phyloP scores from a whole-genome alignment of 2,113 vertebrate species.

The Brachypodius melanocephalos region DNA sequence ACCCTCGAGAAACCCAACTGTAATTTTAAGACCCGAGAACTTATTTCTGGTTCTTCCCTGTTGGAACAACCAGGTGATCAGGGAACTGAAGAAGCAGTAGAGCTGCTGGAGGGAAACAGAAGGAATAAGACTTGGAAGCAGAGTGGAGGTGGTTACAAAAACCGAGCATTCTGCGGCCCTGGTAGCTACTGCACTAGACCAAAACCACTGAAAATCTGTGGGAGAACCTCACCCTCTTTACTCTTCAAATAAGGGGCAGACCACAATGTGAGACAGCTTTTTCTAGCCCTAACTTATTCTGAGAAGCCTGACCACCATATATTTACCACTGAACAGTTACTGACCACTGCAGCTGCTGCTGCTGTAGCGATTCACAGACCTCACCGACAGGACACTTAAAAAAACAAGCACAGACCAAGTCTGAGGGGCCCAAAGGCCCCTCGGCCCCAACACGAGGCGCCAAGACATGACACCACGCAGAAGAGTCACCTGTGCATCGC shows the following conservation, averaged over 20 bases:
- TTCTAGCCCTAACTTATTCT: fast-evolving
- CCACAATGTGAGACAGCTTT: fast-evolving
- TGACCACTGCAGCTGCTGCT: neutral
- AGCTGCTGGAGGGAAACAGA: neutral
- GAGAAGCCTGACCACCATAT: fast-evolving
- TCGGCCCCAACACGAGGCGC: fast-evolving
- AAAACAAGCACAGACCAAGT: neutral
- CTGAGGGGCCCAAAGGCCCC: too few relatives aligned
- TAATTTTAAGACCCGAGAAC: neutral
- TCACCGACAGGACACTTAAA: fast-evolving
- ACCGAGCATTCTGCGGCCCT: too few relatives aligned
- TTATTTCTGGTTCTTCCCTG: neutral
- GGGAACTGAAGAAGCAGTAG: neutral
- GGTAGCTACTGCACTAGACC: too few relatives aligned
- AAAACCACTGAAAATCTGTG: fast-evolving
- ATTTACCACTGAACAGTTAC: neutral
- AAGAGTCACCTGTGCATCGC: neutral
- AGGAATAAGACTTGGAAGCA: neutral
- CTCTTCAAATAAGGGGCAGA: too few relatives aligned
- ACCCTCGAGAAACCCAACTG: neutral
- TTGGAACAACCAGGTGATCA: neutral
- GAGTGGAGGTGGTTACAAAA: fast-evolving
- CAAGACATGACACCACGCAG: fast-evolving
- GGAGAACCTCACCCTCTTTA: neutral
- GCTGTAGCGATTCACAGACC: fast-evolving